Conservation (phyloP, 2,888 invertebrate species). For the Drosophila heteroneura region DNA sequence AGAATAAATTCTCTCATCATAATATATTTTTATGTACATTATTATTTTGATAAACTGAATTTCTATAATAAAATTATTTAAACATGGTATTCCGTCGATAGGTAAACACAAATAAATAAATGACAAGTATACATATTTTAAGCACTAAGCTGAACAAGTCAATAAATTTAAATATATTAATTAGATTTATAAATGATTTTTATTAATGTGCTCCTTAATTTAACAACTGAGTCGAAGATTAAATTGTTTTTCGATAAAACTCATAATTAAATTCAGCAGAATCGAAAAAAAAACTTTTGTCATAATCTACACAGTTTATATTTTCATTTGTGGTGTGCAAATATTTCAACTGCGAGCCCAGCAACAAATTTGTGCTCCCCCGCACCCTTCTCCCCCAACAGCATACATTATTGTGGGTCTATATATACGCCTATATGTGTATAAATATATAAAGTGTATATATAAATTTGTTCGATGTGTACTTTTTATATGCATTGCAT, state of each 20-base stretch:
- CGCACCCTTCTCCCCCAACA: not conserved
- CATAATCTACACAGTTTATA: constrained; percentile 58
- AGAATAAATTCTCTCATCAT: not conserved
- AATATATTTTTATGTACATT: not conserved
- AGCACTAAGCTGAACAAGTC: not conserved
- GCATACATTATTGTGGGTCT: constrained; percentile 31
- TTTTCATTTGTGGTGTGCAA: constrained; percentile 48
- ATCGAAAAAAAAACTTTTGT: constrained; percentile 12
- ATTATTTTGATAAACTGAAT: not conserved
- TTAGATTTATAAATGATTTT: not conserved
- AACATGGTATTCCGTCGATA: not conserved
- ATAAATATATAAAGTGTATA: constrained; percentile 15
- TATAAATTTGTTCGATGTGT: constrained; percentile 48
- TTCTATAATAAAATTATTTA: not conserved
- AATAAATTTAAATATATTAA: not conserved
- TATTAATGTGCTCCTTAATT: not conserved
- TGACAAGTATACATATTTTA: not conserved
- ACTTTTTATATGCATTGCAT: constrained; percentile 53
- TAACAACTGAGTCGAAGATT: not conserved
- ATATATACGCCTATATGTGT: constrained; percentile 4
- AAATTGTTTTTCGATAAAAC: constrained; percentile 16
- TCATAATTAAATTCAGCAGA: constrained; percentile 15
- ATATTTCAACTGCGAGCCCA: constrained; percentile 38
- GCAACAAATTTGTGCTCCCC: constrained; percentile 17
- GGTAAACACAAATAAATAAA: not conserved